Conservation (phyloP, 1,140 invertebrate genomes). For the Delia radicum region DNA sequence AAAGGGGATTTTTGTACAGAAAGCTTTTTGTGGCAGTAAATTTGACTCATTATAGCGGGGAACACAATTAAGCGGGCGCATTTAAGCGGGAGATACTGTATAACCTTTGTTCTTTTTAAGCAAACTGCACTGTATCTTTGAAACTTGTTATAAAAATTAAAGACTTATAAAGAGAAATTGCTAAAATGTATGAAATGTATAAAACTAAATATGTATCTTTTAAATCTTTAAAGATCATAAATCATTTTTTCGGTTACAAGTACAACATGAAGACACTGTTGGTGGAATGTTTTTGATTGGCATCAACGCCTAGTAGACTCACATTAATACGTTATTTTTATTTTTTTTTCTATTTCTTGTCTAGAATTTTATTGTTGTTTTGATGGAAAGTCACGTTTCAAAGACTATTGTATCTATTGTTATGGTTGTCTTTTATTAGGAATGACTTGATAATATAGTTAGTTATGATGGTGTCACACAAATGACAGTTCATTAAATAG, state of each 20-base stretch:
- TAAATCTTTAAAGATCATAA: neutral
- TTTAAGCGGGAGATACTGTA: too few relatives aligned
- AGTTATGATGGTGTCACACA: too few relatives aligned
- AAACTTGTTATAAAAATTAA: too few relatives aligned
- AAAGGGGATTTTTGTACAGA: too few relatives aligned
- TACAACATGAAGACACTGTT: neutral
- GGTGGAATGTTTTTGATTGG: conserved; percentile 14
- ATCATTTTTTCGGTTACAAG: conserved; percentile 6
- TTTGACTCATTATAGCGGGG: too few relatives aligned
- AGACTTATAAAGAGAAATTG: neutral
- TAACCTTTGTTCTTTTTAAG: too few relatives aligned
- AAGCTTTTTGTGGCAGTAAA: too few relatives aligned
- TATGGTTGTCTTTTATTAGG: neutral
- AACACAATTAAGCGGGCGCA: too few relatives aligned
- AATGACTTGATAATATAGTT: too few relatives aligned
- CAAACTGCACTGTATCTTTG: too few relatives aligned
- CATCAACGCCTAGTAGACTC: conserved; percentile 7
- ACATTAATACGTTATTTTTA: too few relatives aligned
- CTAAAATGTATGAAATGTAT: neutral
- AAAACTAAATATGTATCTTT: neutral
- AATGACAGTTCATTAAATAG: too few relatives aligned
- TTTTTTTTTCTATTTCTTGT: neutral
- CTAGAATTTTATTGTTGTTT: conserved; percentile 13
- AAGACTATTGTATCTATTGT: neutral
- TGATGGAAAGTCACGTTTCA: conserved; percentile 20